phyloP scores from a whole-genome alignment of 2,113 vertebrate species.

The Eulemur rufifrons region DNA sequence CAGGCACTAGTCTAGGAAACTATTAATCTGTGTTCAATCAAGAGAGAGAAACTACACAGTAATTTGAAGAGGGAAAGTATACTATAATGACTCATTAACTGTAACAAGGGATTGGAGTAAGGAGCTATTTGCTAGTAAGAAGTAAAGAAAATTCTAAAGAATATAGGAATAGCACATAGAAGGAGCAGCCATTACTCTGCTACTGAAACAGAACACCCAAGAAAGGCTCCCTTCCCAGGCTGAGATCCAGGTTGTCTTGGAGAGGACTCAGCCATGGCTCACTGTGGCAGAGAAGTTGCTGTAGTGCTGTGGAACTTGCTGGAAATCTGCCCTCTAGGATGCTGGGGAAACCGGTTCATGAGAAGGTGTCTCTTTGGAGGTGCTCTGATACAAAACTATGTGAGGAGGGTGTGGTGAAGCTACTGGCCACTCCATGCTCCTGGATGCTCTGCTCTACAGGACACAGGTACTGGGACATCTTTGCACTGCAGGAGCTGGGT shows the following conservation, averaged over 20 bases:
- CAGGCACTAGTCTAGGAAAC: neutral
- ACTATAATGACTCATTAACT: neutral
- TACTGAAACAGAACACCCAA: neutral
- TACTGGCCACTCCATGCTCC: neutral
- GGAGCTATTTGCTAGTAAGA: neutral
- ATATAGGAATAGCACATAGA: neutral
- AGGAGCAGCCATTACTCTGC: neutral
- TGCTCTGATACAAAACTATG: neutral
- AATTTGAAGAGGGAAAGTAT: neutral
- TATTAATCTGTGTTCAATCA: neutral
- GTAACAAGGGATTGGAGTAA: neutral
- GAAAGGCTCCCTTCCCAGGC: neutral
- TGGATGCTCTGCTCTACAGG: neutral
- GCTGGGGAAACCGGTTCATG: neutral
- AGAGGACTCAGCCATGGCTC: neutral
- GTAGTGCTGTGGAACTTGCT: neutral
- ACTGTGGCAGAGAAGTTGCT: neutral
- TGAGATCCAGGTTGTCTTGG: neutral
- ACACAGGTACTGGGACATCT: neutral
- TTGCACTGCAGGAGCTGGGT: neutral
- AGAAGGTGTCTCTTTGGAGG: neutral
- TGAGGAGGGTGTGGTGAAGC: neutral
- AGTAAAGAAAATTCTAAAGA: neutral
- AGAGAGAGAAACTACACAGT: conserved; percentile 4
- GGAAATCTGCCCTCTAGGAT: neutral